Conservation (phyloP, 2,113 vertebrate genomes). For the Pterophyllum scalare region DNA sequence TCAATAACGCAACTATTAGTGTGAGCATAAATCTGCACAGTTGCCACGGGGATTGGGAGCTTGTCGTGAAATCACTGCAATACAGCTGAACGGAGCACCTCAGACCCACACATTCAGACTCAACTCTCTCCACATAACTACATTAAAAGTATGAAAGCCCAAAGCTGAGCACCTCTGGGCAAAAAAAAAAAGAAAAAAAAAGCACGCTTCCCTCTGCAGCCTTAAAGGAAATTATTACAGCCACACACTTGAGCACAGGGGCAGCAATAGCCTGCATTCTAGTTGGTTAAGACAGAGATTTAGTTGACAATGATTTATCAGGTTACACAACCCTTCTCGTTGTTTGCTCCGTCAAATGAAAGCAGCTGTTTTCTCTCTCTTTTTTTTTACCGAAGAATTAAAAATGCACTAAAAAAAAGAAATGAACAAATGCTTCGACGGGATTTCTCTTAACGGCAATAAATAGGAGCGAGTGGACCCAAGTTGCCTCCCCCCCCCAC, state of each 20-base stretch:
- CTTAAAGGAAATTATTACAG: neutral
- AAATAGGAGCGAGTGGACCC: neutral
- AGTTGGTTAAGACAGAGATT: neutral
- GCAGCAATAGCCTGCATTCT: neutral
- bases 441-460: neutral
- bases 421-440: neutral
- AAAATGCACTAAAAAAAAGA: too few relatives aligned
- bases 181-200: neutral
- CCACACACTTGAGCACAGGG: neutral
- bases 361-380: too few relatives aligned
- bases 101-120: neutral
- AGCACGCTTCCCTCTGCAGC: neutral
- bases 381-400: too few relatives aligned
- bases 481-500: slow-evolving; percentile 2
- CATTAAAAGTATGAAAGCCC: neutral
- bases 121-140: neutral
- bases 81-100: slow-evolving; percentile 1
- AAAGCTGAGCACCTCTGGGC: neutral
- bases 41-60: neutral
- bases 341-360: neutral
- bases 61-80: neutral
- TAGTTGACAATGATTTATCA: neutral
- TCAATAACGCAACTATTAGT: neutral
- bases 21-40: neutral
- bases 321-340: neutral